Evolutionary conservation across 2,113 vertebrate species (phyloP).

Genomic region (Dipodomys ordii): DNA sequence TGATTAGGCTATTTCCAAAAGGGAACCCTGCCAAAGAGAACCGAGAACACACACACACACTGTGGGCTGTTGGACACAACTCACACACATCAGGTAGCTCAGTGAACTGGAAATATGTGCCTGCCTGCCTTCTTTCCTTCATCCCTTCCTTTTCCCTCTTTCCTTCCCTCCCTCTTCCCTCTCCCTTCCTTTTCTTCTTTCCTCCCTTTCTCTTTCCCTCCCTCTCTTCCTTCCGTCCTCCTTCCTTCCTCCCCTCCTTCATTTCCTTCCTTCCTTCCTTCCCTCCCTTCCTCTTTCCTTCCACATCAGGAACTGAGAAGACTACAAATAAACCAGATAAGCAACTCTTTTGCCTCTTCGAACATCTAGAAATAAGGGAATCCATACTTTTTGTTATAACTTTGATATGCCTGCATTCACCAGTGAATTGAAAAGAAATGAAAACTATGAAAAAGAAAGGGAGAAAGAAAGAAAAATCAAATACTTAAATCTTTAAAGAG

Average conservation of each 20-base stretch:
- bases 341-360: constrained; percentile 8
- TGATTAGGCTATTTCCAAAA: constrained; percentile 80
- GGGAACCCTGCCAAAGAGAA: constrained; percentile 73
- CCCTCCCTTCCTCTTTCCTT: too few relatives aligned
- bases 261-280: constrained; percentile 37
- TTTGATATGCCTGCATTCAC: background rate
- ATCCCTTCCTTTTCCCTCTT: background rate
- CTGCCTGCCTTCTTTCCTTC: background rate
- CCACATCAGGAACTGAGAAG: constrained; percentile 72
- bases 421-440: background rate
- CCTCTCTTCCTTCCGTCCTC: too few relatives aligned
- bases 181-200: too few relatives aligned
- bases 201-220: background rate
- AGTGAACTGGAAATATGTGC: constrained; percentile 75
- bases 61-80: constrained; percentile 34
- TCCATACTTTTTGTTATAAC: background rate
- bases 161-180: background rate
- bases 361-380: constrained; percentile 51
- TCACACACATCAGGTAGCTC: constrained; percentile 70
- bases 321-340: constrained; percentile 61
- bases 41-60: background rate
- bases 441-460: background rate
- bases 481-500: background rate
- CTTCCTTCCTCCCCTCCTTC: background rate
- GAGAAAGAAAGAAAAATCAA: background rate